Evolutionary conservation across 1,140 invertebrate species (phyloP).

Genomic region (Megalonaias nervosa): DNA sequence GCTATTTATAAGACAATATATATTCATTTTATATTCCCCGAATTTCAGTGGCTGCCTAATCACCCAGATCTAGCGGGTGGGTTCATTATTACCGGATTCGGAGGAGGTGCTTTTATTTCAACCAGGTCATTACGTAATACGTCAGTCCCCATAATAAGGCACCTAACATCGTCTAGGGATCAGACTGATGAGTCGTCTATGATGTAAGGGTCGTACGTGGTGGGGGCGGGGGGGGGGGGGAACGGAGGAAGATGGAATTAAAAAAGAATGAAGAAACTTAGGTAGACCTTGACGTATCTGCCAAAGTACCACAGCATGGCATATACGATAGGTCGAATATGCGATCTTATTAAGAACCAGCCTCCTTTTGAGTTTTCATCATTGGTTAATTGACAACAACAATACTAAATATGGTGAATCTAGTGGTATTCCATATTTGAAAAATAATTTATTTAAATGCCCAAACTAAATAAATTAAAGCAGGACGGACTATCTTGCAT

Average conservation of each 20-base stretch:
- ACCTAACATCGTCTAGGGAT: conserved; percentile 34
- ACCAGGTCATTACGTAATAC: conserved; percentile 68
- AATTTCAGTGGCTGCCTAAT: conserved; percentile 70
- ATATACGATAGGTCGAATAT: no score
- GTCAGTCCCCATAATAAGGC: conserved; percentile 70
- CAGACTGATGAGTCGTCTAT: background rate
- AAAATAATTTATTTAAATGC: no score
- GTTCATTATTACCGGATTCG: conserved; percentile 68
- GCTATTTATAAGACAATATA: no score
- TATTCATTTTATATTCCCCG: background rate
- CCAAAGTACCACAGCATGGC: no score
- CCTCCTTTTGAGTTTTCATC: no score
- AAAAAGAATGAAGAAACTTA: background rate
- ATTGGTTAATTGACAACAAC: no score
- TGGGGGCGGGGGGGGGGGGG: background rate
- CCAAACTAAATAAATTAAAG: no score
- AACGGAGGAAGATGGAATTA: background rate
- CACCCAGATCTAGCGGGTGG: conserved; percentile 69
- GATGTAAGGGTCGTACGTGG: background rate
- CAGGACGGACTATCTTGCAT: no score
- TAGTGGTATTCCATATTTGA: no score
- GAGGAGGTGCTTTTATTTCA: conserved; percentile 69
- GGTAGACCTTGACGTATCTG: no score
- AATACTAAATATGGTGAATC: no score
- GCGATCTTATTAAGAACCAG: no score